Conservation (phyloP, 2,113 vertebrate species). For the Macrotus californicus region DNA sequence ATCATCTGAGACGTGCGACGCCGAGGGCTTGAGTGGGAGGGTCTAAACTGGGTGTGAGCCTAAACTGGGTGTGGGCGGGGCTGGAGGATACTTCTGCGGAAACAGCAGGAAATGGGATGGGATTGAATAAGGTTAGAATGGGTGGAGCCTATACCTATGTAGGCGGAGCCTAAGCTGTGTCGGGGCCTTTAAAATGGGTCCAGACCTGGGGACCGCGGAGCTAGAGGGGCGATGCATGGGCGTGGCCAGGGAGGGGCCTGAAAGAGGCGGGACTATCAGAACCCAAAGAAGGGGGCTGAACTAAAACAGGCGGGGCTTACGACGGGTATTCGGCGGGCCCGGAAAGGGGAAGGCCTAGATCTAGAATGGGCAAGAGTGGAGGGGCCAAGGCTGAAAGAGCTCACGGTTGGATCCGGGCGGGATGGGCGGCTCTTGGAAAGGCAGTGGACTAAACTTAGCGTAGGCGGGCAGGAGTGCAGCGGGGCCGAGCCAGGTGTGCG, state of each 20-base stretch:
- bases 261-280: background rate
- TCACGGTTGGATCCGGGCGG: background rate
- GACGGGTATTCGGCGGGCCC: accelerated
- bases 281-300: too few species aligned
- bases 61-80: background rate
- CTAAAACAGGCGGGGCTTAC: too few species aligned
- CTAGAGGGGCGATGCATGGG: too few species aligned
- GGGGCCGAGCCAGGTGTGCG: accelerated
- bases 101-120: background rate
- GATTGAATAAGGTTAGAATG: background rate
- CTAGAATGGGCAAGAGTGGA: background rate
- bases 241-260: background rate
- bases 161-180: background rate
- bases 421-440: background rate
- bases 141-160: background rate
- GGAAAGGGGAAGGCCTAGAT: background rate
- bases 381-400: background rate
- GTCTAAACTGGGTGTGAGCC: background rate
- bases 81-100: background rate
- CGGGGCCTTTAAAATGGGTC: background rate
- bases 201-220: background rate
- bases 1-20: accelerated
- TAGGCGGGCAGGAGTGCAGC: accelerated
- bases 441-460: background rate
- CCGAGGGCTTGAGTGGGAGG: background rate